phyloP scores from a whole-genome alignment of 2,888 invertebrate genomes.

The Liopterus haemorrhoidalis region DNA sequence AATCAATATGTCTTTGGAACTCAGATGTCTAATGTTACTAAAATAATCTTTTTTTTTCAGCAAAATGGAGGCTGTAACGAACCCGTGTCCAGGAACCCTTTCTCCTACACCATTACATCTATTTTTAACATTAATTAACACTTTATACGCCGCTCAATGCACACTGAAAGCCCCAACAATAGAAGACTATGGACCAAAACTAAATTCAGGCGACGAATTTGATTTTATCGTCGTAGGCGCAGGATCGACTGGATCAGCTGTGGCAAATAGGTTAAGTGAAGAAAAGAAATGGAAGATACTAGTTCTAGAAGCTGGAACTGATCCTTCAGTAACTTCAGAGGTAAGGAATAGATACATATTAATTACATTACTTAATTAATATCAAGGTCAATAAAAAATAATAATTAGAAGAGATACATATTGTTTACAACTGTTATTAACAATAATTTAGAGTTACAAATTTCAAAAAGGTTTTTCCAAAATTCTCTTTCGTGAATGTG shows the following conservation, averaged over 20 bases:
- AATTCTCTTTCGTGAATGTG: too few species aligned
- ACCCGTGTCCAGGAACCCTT: conserved; percentile 35
- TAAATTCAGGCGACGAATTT: conserved; percentile 41
- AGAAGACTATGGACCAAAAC: conserved; percentile 50
- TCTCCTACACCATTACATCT: conserved; percentile 47
- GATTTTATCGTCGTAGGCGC: conserved; percentile 52
- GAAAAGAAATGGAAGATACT: conserved; percentile 47
- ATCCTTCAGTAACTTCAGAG: conserved; percentile 42
- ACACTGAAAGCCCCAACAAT: conserved; percentile 53
- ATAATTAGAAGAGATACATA: too few species aligned
- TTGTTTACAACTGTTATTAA: too few species aligned
- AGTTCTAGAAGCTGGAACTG: conserved; percentile 50
- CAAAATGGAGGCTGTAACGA: conserved; percentile 15
- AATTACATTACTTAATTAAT: too few species aligned
- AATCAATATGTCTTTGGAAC: too few species aligned
- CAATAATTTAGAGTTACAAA: too few species aligned
- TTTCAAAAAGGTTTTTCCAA: too few species aligned
- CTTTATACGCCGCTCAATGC: conserved; percentile 56
- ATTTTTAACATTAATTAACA: conserved; percentile 55
- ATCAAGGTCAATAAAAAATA: too few species aligned
- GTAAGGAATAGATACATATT: too few species aligned
- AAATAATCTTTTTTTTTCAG: conserved; percentile 29
- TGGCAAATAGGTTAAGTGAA: conserved; percentile 49
- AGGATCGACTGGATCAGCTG: conserved; percentile 52
- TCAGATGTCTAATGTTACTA: too few species aligned